A percentile compares a stretch with the other conserved stretches of the same genome.
These are phyloP conservation scores for Alaudala cheleensis DNA, from an alignment of 2,113 vertebrate species.

Conservation along the genomic window DNA sequence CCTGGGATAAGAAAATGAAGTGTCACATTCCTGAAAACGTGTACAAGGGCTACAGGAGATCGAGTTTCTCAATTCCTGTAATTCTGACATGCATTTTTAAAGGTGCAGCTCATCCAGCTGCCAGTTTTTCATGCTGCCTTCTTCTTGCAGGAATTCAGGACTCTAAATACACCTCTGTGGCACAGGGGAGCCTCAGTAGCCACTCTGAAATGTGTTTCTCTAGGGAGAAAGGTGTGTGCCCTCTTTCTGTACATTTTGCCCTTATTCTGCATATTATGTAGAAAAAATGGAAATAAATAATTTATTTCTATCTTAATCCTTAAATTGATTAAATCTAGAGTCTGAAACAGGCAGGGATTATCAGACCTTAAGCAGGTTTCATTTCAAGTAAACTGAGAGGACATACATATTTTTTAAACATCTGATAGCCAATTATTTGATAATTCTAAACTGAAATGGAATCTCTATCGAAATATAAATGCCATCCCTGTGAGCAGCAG, in stretches of 20 bases:
- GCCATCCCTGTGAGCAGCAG: background rate
- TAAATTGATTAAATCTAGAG: background rate
- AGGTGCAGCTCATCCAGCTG: background rate
- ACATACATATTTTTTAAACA: background rate
- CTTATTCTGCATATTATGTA: background rate
- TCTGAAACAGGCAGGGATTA: background rate
- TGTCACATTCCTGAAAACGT: background rate
- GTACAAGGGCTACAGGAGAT: background rate
- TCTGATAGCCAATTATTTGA: background rate
- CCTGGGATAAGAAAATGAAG: background rate
- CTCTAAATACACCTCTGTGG: background rate
- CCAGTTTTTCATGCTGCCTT: background rate
- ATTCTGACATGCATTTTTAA: background rate
- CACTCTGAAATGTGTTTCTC: background rate
- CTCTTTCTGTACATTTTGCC: background rate
- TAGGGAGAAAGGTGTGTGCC: background rate
- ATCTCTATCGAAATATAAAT: background rate
- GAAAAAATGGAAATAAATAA: background rate
- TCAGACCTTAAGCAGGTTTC: background rate
- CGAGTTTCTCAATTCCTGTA: rapidly evolving
- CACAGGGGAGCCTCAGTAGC: background rate
- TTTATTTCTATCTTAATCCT: background rate
- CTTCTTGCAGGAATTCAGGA: background rate
- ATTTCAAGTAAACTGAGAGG: background rate
- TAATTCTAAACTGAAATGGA: background rate